Evolutionary conservation across 92 coral and sea anemone species (phyloP).

Genomic region (Parazoanthus swiftii): DNA sequence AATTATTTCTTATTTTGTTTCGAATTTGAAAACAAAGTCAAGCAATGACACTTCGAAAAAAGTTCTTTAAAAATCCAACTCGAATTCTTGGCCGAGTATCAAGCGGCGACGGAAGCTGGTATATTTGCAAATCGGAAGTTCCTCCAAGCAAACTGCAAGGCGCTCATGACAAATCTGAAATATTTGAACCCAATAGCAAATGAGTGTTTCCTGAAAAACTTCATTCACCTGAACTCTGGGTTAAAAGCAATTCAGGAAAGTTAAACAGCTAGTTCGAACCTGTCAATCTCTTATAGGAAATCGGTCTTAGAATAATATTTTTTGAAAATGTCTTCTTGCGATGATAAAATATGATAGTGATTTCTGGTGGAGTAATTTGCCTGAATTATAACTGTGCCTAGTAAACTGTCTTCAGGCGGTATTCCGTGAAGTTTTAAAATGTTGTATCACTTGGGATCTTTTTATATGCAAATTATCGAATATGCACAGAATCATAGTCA

Average conservation of each 20-base stretch:
- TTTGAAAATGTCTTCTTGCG: conserved; percentile 12
- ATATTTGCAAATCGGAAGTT: conserved; percentile 23
- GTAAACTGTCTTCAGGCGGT: background rate
- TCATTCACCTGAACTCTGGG: background rate
- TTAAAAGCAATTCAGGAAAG: conserved; percentile 9
- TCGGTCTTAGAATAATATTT: conserved; percentile 28
- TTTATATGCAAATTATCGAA: conserved; percentile 56
- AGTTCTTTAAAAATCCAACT: background rate
- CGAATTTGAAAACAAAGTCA: background rate
- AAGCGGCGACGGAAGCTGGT: conserved; percentile 24
- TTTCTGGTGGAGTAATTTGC: conserved; percentile 3
- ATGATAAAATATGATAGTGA: background rate
- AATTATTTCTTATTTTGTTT: background rate
- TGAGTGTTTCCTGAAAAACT: background rate
- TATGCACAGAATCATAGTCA: conserved; percentile 62
- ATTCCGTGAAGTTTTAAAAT: background rate
- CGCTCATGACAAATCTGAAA: background rate
- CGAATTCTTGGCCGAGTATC: conserved; percentile 24
- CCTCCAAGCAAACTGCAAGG: background rate
- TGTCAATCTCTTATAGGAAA: conserved; percentile 13
- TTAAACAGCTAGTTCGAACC: background rate
- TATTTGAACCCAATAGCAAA: background rate
- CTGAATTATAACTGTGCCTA: background rate
- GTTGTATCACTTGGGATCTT: conserved; percentile 1
- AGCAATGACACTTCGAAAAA: background rate